These are phyloP conservation scores for Antennarius maculatus DNA, from an alignment of 2,797 vertebrate genomes.

Conservation along the genomic window DNA sequence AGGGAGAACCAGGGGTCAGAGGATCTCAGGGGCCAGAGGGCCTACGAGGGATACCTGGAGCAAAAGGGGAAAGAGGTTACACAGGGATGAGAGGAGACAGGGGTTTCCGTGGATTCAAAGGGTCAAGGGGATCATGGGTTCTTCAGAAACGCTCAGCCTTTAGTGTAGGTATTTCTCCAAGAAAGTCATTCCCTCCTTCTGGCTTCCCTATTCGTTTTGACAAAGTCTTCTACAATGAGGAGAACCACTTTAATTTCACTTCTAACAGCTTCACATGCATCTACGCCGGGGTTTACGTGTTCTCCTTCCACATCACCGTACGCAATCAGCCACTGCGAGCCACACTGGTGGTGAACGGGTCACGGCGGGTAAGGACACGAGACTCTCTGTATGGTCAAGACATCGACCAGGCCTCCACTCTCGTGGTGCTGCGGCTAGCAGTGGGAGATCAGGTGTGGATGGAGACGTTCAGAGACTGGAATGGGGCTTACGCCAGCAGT, in stretches of 20 bases:
- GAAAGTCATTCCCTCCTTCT: conserved; percentile 91
- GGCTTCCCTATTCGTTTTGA: conserved; percentile 91
- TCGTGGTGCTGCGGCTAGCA: conserved; percentile 86
- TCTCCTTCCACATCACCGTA: conserved; percentile 94
- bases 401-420: conserved; percentile 93
- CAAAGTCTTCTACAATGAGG: conserved; percentile 91
- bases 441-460: conserved; percentile 94
- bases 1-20: conserved; percentile 84
- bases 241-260: conserved; percentile 86
- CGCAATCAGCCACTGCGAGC: conserved; percentile 89
- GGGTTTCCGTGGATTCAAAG: conserved; percentile 88
- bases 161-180: conserved; percentile 89
- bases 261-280: conserved; percentile 91
- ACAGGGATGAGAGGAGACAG: conserved; percentile 89
- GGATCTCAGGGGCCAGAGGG: conserved; percentile 83
- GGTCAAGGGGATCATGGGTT: conserved; percentile 80
- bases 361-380: conserved; percentile 85
- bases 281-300: conserved; percentile 89
- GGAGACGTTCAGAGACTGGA: conserved; percentile 94
- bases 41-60: conserved; percentile 84
- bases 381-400: conserved; percentile 94
- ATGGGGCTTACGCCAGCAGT: conserved; percentile 90
- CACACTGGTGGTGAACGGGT: conserved; percentile 88
- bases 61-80: conserved; percentile 88
- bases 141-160: conserved; percentile 85